A percentile compares a stretch with the other conserved stretches of the same genome.
These are phyloP conservation scores for Tragulus kanchil DNA, from an alignment of 2,113 vertebrate species.

Conservation along the genomic window DNA sequence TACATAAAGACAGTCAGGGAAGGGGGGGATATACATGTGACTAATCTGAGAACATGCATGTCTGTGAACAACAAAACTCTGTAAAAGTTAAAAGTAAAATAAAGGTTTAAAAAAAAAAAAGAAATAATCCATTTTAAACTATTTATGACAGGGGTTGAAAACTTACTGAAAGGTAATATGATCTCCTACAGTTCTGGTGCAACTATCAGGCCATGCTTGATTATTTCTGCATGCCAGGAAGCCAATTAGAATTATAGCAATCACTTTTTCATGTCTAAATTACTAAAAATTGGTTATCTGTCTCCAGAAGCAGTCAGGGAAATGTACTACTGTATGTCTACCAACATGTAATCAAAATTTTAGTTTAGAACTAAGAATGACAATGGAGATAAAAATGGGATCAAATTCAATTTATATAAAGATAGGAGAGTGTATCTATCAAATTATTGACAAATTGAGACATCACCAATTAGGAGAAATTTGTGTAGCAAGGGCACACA, in stretches of 20 bases:
- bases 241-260: constrained; percentile 50
- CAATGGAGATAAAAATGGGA: neutral
- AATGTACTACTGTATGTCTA: constrained; percentile 13
- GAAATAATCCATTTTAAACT: neutral
- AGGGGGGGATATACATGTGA: too few species aligned
- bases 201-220: neutral
- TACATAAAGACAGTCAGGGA: neutral
- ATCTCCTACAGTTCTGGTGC: constrained; percentile 49
- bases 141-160: neutral
- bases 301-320: neutral
- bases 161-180: constrained; percentile 57
- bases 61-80: too few species aligned
- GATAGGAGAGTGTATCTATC: neutral
- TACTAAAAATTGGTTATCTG: neutral
- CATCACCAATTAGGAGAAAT: constrained; percentile 65
- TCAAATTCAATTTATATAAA: constrained; percentile 4
- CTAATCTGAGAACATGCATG: too few species aligned
- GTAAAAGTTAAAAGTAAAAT: too few species aligned
- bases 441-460: constrained; percentile 64
- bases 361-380: neutral
- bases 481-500: constrained; percentile 51
- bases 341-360: constrained; percentile 55
- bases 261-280: constrained; percentile 1
- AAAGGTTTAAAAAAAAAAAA: too few species aligned
- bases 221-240: constrained; percentile 10